Evolutionary conservation across 2,113 vertebrate species (phyloP).

Genomic region (Thamnophis sirtalis): DNA sequence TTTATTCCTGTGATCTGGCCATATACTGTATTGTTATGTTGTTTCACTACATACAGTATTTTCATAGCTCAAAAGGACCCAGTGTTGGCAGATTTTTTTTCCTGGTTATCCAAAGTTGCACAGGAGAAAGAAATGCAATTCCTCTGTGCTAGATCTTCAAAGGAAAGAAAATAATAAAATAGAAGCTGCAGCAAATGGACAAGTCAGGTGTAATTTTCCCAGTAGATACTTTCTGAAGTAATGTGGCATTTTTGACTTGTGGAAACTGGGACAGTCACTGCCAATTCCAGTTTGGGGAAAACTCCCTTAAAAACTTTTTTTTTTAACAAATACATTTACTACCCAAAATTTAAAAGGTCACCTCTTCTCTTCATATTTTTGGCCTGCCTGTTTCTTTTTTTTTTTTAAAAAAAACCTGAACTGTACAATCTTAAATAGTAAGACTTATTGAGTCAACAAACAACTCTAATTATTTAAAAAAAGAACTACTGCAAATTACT

Average conservation of each 20-base stretch:
- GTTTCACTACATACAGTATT: not conserved
- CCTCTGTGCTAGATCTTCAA: not conserved
- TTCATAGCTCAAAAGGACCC: not conserved
- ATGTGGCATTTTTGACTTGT: not conserved
- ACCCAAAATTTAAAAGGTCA: not conserved
- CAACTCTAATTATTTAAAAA: not conserved
- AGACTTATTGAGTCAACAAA: not conserved
- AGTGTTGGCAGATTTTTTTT: not conserved
- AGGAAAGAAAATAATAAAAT: not conserved
- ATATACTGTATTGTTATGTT: not conserved
- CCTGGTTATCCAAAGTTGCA: not conserved
- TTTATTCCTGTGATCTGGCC: not conserved
- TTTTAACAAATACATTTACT: not conserved
- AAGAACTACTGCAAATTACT: not conserved
- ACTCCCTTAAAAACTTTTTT: not conserved
- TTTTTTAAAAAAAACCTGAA: not conserved
- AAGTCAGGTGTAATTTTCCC: not conserved
- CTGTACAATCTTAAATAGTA: not conserved
- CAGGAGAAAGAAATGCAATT: not conserved
- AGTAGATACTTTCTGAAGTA: not conserved
- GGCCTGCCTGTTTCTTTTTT: not conserved
- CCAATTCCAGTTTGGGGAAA: not conserved
- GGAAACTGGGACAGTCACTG: not conserved
- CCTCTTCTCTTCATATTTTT: not conserved
- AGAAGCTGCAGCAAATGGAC: not conserved